Evolutionary conservation across 2,113 vertebrate genomes (phyloP).

Genomic region (Gadus chalcogrammus): DNA sequence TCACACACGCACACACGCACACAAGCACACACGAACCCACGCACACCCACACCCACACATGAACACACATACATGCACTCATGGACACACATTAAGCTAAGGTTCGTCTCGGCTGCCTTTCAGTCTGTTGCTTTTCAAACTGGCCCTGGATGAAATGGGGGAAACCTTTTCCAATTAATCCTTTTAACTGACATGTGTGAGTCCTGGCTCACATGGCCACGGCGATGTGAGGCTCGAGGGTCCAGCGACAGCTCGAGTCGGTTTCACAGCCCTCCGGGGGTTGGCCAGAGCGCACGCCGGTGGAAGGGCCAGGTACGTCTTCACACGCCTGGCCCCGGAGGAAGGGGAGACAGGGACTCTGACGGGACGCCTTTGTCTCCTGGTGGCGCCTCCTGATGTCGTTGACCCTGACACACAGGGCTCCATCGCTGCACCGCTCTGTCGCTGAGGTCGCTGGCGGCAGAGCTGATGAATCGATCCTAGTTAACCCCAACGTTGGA

Average conservation of each 20-base stretch:
- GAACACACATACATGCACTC: background rate
- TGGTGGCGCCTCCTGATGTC: no score
- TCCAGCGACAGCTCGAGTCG: conserved; percentile 48
- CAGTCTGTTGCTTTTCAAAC: conserved; percentile 65
- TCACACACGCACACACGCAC: background rate
- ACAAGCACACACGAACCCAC: background rate
- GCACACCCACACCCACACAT: background rate
- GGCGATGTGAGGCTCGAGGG: conserved; percentile 30
- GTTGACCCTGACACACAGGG: no score
- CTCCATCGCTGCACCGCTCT: no score
- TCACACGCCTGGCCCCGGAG: no score
- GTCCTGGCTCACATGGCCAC: conserved; percentile 43
- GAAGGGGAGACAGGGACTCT: no score
- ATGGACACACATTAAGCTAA: conserved; percentile 36
- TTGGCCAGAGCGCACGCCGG: conserved; percentile 17
- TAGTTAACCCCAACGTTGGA: conserved; percentile 6
- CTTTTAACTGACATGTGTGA: conserved; percentile 68
- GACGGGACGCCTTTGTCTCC: no score
- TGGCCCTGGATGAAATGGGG: conserved; percentile 56
- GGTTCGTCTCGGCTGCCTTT: conserved; percentile 46
- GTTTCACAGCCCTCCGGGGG: conserved; percentile 42
- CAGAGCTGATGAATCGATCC: no score
- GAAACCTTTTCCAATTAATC: conserved; percentile 66
- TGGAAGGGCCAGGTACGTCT: background rate
- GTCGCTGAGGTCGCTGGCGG: no score